Evolutionary conservation across 2,113 vertebrate species (phyloP).

Genomic region (Hirundichthys speculiger): DNA sequence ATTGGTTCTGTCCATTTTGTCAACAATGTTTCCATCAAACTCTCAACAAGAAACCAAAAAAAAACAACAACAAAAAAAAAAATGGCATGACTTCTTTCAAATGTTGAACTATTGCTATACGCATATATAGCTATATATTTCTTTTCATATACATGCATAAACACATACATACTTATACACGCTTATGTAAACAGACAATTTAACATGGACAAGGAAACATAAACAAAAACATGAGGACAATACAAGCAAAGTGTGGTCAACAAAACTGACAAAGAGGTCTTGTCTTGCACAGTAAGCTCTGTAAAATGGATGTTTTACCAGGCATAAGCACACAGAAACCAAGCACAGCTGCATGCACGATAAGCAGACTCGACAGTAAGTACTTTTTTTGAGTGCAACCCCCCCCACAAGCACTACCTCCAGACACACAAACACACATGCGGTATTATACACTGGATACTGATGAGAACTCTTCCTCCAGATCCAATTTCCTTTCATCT

Average conservation of each 20-base stretch:
- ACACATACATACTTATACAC: not conserved
- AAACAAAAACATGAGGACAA: slow-evolving; percentile 29
- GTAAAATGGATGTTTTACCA: slow-evolving; percentile 30
- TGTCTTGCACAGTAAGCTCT: slow-evolving; percentile 31
- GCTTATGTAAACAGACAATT: slow-evolving; percentile 3
- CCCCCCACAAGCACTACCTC: not conserved
- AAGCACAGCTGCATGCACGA: slow-evolving; percentile 68
- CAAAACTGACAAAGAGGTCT: slow-evolving; percentile 39
- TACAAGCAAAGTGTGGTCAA: slow-evolving; percentile 25
- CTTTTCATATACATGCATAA: not conserved
- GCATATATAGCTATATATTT: not conserved
- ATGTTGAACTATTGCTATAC: slow-evolving; percentile 1
- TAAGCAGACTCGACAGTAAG: slow-evolving; percentile 45
- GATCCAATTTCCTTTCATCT: slow-evolving; percentile 49
- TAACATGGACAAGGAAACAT: slow-evolving; percentile 6
- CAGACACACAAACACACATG: slow-evolving; percentile 1
- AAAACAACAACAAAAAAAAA: no score
- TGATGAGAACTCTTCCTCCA: slow-evolving; percentile 11
- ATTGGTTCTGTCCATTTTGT: no score
- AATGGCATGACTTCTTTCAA: slow-evolving; percentile 2
- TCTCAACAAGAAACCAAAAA: slow-evolving; percentile 11
- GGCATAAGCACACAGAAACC: slow-evolving; percentile 55
- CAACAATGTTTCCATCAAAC: not conserved
- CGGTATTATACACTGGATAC: slow-evolving; percentile 21
- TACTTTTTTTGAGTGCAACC: slow-evolving; percentile 28